Percentiles rank a stretch among this genome's conserved stretches.
These are phyloP conservation scores for Drosophila monieri DNA, from an alignment of 2,888 invertebrate genomes.

Conservation along the genomic window DNA sequence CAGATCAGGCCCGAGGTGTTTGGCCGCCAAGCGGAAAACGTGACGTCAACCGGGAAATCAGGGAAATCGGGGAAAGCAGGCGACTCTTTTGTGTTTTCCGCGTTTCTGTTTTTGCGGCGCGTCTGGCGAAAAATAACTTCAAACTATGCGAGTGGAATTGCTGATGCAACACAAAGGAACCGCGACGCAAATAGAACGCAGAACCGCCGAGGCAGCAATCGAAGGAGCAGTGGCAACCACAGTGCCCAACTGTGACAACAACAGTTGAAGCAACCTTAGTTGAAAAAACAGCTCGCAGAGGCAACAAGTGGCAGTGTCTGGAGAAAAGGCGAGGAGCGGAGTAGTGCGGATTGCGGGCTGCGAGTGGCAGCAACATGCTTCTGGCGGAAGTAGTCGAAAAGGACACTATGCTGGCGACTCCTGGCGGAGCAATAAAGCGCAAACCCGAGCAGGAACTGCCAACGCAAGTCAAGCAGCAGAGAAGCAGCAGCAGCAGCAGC, in stretches of 20 bases:
- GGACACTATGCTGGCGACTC: conserved; percentile 24
- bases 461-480: conserved; percentile 49
- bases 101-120: conserved; percentile 9
- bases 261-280: conserved; percentile 8
- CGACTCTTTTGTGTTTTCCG: conserved; percentile 23
- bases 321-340: background rate
- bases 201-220: conserved; percentile 5
- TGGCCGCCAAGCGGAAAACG: conserved; percentile 2
- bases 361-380: conserved; percentile 36
- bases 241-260: background rate
- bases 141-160: conserved; percentile 43
- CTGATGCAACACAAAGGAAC: conserved; percentile 13
- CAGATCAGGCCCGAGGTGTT: conserved; percentile 32
- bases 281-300: conserved; percentile 2
- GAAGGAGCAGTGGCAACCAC: background rate
- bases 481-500: conserved; percentile 8
- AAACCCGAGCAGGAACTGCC: conserved; percentile 56
- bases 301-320: background rate
- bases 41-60: conserved; percentile 53
- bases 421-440: conserved; percentile 43
- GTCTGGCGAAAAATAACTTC: conserved; percentile 15
- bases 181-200: conserved; percentile 19
- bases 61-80: conserved; percentile 19
- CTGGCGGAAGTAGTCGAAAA: conserved; percentile 10
- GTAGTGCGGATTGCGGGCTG: too few relatives aligned